Evolutionary conservation across 1,140 invertebrate species (phyloP), one percentile per base, ranked within the genome.

Genomic region (Nebria ingens): DNA sequence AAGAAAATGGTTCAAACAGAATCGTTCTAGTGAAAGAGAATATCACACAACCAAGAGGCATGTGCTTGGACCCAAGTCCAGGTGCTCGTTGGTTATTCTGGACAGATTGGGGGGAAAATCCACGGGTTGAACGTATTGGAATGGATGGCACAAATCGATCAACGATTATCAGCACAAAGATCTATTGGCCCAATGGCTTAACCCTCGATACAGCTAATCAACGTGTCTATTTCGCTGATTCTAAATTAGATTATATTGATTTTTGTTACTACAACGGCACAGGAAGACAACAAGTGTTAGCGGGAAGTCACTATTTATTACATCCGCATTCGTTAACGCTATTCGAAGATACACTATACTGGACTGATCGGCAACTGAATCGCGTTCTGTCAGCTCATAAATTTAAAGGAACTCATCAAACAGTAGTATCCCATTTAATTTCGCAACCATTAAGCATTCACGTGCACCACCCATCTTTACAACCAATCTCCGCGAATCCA

Each of bases 41-140:
- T 70, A 93, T 97, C 19, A 94, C 91, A 0, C 92, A 97, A 67
- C 94, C 95, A 0, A 73, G 94, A 63, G 94, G 92, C 38, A 91
- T 98, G 80, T 91, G 90, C 64, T 67, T 98, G 17, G 94, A 98
- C 75, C 93, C 95, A 0, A 86, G 86, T 64, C 85, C 89, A 15
- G 84, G 82, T 22, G 84, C 89, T 0, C 73, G 86, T 2, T 92
- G 88, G 80, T 73, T 97, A 13, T 97, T 97, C 75, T 97, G 95
- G 95, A 96, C 93, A 0, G 96, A 98, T 68, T 98, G 96, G 95
- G 95, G 95, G 45, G 93, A 97, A 67, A 93, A 97, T 74, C 96
- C 96, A 1, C 73, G 94, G 1, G 93, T 99, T 55, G 96, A 99
- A 72, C 74, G 94, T 56, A 86, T 95, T 6, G 93, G 93, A 19